Evolutionary conservation across 2,888 invertebrate genomes (phyloP).

Genomic region (Eupithecia tripunctaria): DNA sequence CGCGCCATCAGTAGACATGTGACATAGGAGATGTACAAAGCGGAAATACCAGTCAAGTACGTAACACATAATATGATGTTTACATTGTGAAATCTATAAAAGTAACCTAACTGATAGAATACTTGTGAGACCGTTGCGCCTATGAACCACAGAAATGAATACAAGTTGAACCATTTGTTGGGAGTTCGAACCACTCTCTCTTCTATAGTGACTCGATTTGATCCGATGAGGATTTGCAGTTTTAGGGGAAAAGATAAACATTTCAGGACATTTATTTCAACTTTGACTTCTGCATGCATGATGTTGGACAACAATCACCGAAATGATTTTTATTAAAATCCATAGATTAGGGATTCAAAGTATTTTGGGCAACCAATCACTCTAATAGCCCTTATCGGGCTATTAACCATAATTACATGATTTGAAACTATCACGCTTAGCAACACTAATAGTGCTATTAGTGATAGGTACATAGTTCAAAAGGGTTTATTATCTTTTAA

Average conservation of each 20-base stretch:
- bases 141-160: slow-evolving; percentile 47
- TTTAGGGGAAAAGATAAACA: slow-evolving; percentile 48
- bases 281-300: slow-evolving; percentile 10
- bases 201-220: slow-evolving; percentile 46
- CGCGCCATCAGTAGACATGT: slow-evolving; percentile 43
- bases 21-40: slow-evolving; percentile 44
- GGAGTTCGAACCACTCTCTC: neutral
- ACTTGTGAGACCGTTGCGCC: slow-evolving; percentile 38
- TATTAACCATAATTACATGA: neutral
- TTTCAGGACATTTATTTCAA: slow-evolving; percentile 48
- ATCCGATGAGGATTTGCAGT: slow-evolving; percentile 48
- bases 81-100: slow-evolving; percentile 35
- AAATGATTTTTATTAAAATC: neutral
- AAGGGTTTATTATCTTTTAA: neutral
- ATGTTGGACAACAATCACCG: neutral
- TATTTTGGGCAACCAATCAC: neutral
- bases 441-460: neutral
- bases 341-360: neutral
- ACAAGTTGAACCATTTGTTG: slow-evolving; percentile 30
- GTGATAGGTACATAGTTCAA: neutral
- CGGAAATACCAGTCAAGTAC: slow-evolving; percentile 17
- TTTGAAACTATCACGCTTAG: neutral
- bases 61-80: slow-evolving; percentile 33
- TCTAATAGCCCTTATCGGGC: neutral
- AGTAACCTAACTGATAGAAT: slow-evolving; percentile 42